A percentile compares a stretch with the other conserved stretches of the same genome.
Evolutionary conservation across 23 tunicate genomes (phyloP).

Genomic region (Phallusia fumigata): DNA sequence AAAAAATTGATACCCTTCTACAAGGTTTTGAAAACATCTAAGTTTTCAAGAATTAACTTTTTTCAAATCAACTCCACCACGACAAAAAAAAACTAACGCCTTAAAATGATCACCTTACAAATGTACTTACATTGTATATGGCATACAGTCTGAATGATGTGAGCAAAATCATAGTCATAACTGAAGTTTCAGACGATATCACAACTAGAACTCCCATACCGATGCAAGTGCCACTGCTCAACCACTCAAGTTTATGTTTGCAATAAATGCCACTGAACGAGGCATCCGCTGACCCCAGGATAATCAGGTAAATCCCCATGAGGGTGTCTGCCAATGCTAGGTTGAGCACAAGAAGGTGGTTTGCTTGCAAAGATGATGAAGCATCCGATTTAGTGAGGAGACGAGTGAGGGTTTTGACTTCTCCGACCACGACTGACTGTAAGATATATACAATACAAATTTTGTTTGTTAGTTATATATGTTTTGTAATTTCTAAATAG

Average conservation of each 20-base stretch:
- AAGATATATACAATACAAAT: too few species aligned
- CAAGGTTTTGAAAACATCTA: too few species aligned
- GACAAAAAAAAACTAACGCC: too few species aligned
- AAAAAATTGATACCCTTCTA: too few species aligned
- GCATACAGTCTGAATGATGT: conserved; percentile 33
- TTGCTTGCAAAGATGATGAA: conserved; percentile 19
- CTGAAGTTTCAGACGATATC: conserved; percentile 55
- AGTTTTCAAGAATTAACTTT: too few species aligned
- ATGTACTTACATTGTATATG: conserved; percentile 26
- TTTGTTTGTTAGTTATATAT: too few species aligned
- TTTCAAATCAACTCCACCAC: too few species aligned
- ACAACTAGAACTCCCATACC: conserved; percentile 54
- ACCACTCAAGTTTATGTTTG: conserved; percentile 21
- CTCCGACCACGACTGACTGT: conserved; percentile 2
- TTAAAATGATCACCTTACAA: too few species aligned
- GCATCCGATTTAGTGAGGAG: background rate
- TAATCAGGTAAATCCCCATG: conserved; percentile 53
- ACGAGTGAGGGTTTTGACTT: background rate
- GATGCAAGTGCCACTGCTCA: conserved; percentile 20
- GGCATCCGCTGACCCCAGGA: conserved; percentile 30
- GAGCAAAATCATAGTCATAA: conserved; percentile 32
- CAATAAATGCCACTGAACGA: conserved; percentile 33
- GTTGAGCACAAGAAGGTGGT: conserved; percentile 35
- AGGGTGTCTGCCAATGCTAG: conserved; percentile 53
- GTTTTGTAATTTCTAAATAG: too few species aligned